Percentiles rank a stretch among this genome's conserved stretches.
Evolutionary conservation across 2,113 vertebrate species (phyloP).

Genomic region (Myotis yumanensis): DNA sequence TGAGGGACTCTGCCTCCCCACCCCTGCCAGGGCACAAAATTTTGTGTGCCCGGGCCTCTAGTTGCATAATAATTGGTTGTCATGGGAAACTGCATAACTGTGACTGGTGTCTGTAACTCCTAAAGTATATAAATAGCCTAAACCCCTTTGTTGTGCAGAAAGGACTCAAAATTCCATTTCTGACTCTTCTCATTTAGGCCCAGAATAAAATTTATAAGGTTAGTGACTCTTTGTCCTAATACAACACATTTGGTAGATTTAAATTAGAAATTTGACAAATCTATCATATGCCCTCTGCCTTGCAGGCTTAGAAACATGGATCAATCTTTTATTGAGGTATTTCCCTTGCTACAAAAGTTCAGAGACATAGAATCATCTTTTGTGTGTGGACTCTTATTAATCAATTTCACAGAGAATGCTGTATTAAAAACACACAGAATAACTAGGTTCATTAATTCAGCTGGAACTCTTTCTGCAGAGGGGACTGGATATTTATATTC

Average conservation of each 20-base stretch:
- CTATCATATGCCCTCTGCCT: not conserved
- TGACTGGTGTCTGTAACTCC: conserved; percentile 32
- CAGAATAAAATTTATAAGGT: conserved; percentile 57
- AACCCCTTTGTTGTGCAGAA: conserved; percentile 58
- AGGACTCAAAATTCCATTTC: conserved; percentile 4
- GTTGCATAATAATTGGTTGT: conserved; percentile 68
- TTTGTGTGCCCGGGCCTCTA: too few relatives aligned
- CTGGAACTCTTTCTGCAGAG: not conserved
- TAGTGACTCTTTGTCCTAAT: conserved; percentile 42
- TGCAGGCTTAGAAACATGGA: conserved; percentile 9
- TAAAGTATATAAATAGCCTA: conserved; percentile 65
- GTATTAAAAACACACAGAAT: not conserved
- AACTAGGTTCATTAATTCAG: not conserved
- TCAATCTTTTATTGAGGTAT: not conserved
- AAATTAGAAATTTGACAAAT: conserved; percentile 33
- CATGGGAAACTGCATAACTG: conserved; percentile 63
- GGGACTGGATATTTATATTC: not conserved
- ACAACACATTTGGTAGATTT: conserved; percentile 18
- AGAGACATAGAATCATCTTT: conserved; percentile 3
- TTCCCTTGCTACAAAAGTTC: not conserved
- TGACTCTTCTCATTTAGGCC: conserved; percentile 42
- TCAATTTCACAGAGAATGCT: not conserved
- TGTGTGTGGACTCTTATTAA: not conserved
- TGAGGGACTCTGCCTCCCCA: too few relatives aligned
- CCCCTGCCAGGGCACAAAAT: too few relatives aligned